These are phyloP conservation scores for Listronotus bonariensis DNA, from an alignment of 1,140 invertebrate species.

Conservation along the genomic window DNA sequence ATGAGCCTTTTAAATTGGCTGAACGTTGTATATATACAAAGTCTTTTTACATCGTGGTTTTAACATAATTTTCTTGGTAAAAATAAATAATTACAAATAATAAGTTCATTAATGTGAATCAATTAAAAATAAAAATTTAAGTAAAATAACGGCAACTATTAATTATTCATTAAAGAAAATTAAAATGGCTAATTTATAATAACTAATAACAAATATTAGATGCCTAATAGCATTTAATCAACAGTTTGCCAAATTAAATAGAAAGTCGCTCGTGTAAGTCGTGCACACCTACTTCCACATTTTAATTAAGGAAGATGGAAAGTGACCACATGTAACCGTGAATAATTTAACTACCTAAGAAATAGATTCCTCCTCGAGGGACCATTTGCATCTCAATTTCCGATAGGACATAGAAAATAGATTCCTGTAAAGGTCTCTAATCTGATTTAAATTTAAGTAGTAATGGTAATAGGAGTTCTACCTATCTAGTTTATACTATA, in stretches of 20 bases:
- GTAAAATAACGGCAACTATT: no score
- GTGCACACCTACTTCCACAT: slow-evolving; percentile 34
- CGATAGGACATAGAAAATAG: slow-evolving; percentile 30
- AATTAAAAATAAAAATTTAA: no score
- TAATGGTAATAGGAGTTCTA: no score
- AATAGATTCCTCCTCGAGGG: slow-evolving; percentile 9
- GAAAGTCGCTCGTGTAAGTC: slow-evolving; percentile 27
- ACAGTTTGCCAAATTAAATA: slow-evolving; percentile 28
- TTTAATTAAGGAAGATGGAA: slow-evolving; percentile 38
- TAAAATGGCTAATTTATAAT: not conserved
- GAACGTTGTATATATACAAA: no score
- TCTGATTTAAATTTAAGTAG: slow-evolving; percentile 7
- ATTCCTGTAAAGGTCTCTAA: not conserved
- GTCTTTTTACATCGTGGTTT: no score
- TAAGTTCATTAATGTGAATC: no score
- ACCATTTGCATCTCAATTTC: slow-evolving; percentile 33
- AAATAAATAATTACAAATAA: no score
- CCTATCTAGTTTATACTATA: no score
- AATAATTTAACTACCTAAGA: slow-evolving; percentile 34
- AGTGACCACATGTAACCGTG: slow-evolving; percentile 37
- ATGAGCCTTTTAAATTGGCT: no score
- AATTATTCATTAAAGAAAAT: not conserved
- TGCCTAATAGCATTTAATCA: slow-evolving; percentile 29
- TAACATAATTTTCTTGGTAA: no score
- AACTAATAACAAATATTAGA: slow-evolving; percentile 15